phyloP scores from a whole-genome alignment of 2,113 vertebrate genomes.

The Agelaius tricolor region DNA sequence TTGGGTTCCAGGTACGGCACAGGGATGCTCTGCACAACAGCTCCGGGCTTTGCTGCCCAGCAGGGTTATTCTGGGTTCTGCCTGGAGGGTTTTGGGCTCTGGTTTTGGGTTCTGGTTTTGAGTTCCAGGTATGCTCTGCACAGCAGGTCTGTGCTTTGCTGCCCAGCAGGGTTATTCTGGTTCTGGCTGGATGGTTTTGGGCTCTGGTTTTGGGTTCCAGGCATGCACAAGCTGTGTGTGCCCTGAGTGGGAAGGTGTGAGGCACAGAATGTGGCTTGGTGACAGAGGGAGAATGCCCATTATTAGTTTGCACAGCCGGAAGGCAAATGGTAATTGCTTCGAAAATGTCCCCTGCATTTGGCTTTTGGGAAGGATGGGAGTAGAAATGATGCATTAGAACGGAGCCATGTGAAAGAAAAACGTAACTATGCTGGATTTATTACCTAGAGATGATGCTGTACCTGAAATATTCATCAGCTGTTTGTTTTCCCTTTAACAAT shows the following conservation, averaged over 20 bases:
- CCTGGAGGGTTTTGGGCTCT: background rate
- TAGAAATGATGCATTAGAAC: background rate
- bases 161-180: fast-evolving
- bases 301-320: background rate
- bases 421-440: background rate
- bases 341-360: background rate
- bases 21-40: background rate
- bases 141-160: fast-evolving
- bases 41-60: fast-evolving
- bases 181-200: too few relatives aligned
- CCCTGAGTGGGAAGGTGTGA: background rate
- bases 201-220: background rate
- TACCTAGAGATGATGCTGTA: background rate
- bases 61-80: background rate
- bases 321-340: background rate
- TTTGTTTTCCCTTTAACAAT: background rate
- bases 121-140: background rate
- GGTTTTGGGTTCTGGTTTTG: background rate
- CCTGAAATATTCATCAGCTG: background rate
- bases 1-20: background rate
- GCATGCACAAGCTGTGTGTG: background rate
- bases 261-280: background rate
- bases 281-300: background rate
- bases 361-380: background rate
- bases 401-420: background rate